Evolutionary conservation across 2,888 invertebrate genomes (phyloP).

Genomic region (Embidobia sp.): DNA sequence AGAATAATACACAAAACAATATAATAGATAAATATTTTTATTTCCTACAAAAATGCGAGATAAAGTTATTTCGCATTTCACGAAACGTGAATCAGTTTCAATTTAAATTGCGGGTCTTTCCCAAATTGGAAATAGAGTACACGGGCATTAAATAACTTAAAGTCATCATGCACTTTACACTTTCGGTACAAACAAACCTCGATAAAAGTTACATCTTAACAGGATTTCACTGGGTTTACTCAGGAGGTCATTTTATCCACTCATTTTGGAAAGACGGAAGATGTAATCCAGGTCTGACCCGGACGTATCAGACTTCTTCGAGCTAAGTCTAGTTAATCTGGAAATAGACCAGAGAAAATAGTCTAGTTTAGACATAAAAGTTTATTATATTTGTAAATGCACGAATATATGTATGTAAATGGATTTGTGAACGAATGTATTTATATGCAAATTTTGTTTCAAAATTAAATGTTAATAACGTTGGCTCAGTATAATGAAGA

Average conservation of each 20-base stretch:
- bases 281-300: conserved; percentile 62
- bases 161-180: conserved; percentile 41
- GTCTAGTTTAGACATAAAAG: conserved; percentile 56
- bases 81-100: too few relatives aligned
- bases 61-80: too few relatives aligned
- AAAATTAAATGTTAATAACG: conserved; percentile 49
- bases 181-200: conserved; percentile 57
- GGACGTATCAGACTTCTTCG: conserved; percentile 59
- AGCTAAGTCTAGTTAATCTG: conserved; percentile 60
- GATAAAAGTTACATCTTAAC: conserved; percentile 60
- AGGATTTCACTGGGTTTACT: conserved; percentile 56
- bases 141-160: conserved; percentile 30
- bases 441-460: conserved; percentile 51
- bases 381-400: conserved; percentile 41
- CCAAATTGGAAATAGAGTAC: conserved; percentile 2
- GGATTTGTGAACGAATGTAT: conserved; percentile 49
- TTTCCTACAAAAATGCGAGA: too few relatives aligned
- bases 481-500: conserved; percentile 23
- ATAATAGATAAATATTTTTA: too few relatives aligned
- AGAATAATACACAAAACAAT: too few relatives aligned
- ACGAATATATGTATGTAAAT: conserved; percentile 50
- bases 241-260: conserved; percentile 55
- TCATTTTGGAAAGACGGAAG: conserved; percentile 62
- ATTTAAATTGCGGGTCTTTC: too few relatives aligned
- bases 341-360: conserved; percentile 56